These are phyloP conservation scores for Thera britannica DNA, from an alignment of 2,888 invertebrate species.

Conservation along the genomic window DNA sequence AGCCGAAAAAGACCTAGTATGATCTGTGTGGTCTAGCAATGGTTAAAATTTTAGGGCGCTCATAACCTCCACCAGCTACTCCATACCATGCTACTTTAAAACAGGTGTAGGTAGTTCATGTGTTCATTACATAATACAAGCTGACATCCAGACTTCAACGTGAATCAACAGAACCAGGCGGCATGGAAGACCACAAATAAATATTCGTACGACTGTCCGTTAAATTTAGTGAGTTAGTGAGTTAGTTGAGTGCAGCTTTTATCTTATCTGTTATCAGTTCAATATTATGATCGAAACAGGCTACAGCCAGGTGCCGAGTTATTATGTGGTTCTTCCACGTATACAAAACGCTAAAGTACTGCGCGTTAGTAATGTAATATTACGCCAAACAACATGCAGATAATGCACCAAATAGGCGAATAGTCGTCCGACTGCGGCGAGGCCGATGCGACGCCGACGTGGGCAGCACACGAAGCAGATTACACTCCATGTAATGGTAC, in stretches of 20 bases:
- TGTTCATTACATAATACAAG: not conserved
- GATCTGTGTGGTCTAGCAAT: no score
- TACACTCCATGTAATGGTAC: slow-evolving; percentile 44
- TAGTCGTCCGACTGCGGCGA: slow-evolving; percentile 35
- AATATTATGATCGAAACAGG: slow-evolving; percentile 73
- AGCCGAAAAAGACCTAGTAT: no score
- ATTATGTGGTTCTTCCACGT: slow-evolving; percentile 47
- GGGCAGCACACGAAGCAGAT: slow-evolving; percentile 51
- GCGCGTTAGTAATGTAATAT: not conserved
- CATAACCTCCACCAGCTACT: no score
- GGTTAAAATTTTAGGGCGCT: no score
- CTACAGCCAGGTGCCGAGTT: slow-evolving; percentile 53
- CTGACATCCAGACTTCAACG: not conserved
- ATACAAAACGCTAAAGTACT: not conserved
- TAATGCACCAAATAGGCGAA: slow-evolving; percentile 47
- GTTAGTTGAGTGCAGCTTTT: slow-evolving; percentile 68
- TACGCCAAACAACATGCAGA: slow-evolving; percentile 29
- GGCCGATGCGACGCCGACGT: slow-evolving; percentile 25
- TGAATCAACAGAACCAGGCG: not conserved
- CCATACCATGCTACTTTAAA: not conserved
- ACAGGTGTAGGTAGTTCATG: not conserved
- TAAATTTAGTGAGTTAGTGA: slow-evolving; percentile 40
- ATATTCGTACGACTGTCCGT: slow-evolving; percentile 39
- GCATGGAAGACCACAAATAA: slow-evolving; percentile 15
- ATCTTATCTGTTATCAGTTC: slow-evolving; percentile 80